A percentile compares a stretch with the other conserved stretches of the same genome.
phyloP scores from a whole-genome alignment of 2,888 invertebrate species.

The Mimumesa dahlbomi region DNA sequence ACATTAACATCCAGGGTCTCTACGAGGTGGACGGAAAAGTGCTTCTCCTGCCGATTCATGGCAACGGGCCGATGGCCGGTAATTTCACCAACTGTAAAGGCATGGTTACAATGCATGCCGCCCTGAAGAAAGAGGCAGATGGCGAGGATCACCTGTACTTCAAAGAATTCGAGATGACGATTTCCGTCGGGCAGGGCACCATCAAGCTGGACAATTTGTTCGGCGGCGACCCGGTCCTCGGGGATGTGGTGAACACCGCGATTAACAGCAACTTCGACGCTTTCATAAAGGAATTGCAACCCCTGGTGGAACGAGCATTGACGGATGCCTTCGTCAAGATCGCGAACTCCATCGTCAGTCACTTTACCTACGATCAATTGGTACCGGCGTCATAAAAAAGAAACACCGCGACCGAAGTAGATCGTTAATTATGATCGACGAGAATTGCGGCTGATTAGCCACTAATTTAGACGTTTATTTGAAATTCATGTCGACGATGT shows the following conservation, averaged over 20 bases:
- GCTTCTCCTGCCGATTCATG: conserved; percentile 83
- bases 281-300: conserved; percentile 82
- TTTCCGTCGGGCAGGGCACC: conserved; percentile 82
- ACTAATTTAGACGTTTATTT: too few relatives aligned
- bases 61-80: conserved; percentile 83
- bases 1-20: conserved; percentile 82
- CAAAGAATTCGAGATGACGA: conserved; percentile 81
- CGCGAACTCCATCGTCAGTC: conserved; percentile 83
- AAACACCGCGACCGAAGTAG: too few relatives aligned
- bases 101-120: conserved; percentile 79
- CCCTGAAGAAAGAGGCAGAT: conserved; percentile 75
- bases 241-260: conserved; percentile 82
- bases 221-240: conserved; percentile 85
- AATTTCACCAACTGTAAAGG: conserved; percentile 83
- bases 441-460: too few relatives aligned
- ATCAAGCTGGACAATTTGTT: conserved; percentile 86
- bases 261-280: conserved; percentile 84
- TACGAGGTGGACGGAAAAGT: conserved; percentile 84
- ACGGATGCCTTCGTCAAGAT: conserved; percentile 81
- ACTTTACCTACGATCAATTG: conserved; percentile 82
- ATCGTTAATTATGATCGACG: too few relatives aligned
- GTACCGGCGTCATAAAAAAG: conserved; percentile 78
- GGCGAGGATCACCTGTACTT: conserved; percentile 82
- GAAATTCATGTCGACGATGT: too few relatives aligned
- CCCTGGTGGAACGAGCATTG: conserved; percentile 83